Conservation (phyloP, 2,888 invertebrate genomes). For the Luffia ferchaultella region DNA sequence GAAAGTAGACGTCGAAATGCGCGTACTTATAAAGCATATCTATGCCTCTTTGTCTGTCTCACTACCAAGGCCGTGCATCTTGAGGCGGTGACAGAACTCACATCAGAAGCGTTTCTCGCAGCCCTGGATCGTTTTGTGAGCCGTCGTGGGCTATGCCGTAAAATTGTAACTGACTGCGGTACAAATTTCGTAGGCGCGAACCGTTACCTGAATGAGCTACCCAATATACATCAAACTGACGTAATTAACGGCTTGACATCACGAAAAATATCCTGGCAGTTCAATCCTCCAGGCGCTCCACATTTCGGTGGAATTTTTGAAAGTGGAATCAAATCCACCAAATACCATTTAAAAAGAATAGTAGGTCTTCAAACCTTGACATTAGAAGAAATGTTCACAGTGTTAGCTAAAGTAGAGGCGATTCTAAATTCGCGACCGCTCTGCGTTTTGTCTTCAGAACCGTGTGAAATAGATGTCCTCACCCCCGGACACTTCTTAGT, state of each 20-base stretch:
- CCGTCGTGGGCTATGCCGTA: conserved; percentile 11
- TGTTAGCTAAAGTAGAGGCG: conserved; percentile 17
- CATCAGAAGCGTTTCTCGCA: conserved; percentile 17
- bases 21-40: conserved; percentile 5
- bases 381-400: conserved; percentile 18
- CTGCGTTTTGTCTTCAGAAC: conserved; percentile 7
- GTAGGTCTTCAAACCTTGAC: conserved; percentile 15
- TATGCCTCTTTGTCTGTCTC: conserved; percentile 15
- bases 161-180: conserved; percentile 20
- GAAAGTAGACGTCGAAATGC: conserved; percentile 7
- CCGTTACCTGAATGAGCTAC: conserved; percentile 11
- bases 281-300: conserved; percentile 20
- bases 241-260: conserved; percentile 8
- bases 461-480: conserved; percentile 8
- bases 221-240: neutral
- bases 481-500: conserved; percentile 16
- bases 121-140: conserved; percentile 10
- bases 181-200: conserved; percentile 22
- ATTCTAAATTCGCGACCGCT: conserved; percentile 19
- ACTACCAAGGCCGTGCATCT: conserved; percentile 17
- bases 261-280: conserved; percentile 18
- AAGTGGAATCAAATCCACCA: conserved; percentile 19
- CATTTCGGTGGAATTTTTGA: conserved; percentile 24
- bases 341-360: conserved; percentile 18
- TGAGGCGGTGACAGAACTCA: conserved; percentile 16